A percentile compares a stretch with the other conserved stretches of the same genome.
phyloP scores from a whole-genome alignment of 2,113 vertebrate genomes.

The Bombycilla garrulus region DNA sequence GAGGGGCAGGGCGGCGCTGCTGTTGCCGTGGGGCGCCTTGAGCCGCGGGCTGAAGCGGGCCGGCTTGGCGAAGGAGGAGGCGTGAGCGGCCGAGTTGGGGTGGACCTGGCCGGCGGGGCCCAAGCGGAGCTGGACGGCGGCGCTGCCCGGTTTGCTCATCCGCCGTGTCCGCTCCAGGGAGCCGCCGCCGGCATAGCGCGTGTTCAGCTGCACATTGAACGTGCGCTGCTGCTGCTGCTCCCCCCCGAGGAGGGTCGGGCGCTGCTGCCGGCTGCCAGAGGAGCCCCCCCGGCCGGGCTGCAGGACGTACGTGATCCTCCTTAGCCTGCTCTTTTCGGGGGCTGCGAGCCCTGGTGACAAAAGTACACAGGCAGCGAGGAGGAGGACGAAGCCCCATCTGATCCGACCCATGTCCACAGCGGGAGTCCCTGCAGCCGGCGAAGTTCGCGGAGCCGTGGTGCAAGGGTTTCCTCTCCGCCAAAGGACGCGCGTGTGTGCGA shows the following conservation, averaged over 20 bases:
- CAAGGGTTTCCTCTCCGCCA: not conserved
- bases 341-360: constrained; percentile 64
- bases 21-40: constrained; percentile 37
- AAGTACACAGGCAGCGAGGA: constrained; percentile 46
- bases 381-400: constrained; percentile 74
- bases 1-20: constrained; percentile 52
- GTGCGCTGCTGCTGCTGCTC: constrained; percentile 65
- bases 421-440: not conserved
- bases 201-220: constrained; percentile 80
- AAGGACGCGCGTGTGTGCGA: not conserved
- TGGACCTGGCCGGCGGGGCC: constrained; percentile 63
- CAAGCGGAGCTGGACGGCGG: constrained; percentile 65
- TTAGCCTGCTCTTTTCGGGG: constrained; percentile 76
- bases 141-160: constrained; percentile 72
- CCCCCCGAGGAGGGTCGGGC: constrained; percentile 34
- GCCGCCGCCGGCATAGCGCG: constrained; percentile 69
- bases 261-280: constrained; percentile 54
- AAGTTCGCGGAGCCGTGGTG: not conserved
- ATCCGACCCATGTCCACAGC: constrained; percentile 80
- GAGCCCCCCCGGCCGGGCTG: constrained; percentile 77
- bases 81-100: constrained; percentile 50
- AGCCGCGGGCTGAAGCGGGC: constrained; percentile 53
- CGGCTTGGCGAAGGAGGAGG: constrained; percentile 66
- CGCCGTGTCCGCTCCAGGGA: constrained; percentile 83
- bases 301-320: constrained; percentile 84